These are phyloP conservation scores for Poeciliopsis paucimaculata DNA, from an alignment of 2,797 vertebrate genomes.

Conservation along the genomic window DNA sequence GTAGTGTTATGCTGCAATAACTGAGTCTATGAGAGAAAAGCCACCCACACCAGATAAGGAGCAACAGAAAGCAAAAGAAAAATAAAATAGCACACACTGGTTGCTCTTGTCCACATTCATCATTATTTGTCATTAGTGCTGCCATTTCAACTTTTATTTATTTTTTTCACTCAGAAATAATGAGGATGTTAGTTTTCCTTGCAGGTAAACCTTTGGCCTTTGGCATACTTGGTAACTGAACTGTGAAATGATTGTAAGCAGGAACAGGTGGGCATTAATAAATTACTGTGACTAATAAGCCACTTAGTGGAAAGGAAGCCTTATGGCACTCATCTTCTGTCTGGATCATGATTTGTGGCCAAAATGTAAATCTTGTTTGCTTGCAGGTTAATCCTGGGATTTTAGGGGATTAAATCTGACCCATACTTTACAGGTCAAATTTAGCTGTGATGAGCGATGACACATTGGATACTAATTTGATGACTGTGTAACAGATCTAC, in stretches of 20 bases:
- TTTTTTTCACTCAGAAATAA: background rate
- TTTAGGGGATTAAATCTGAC: slow-evolving; percentile 40
- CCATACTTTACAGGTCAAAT: slow-evolving; percentile 42
- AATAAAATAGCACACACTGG: background rate
- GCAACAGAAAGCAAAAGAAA: background rate
- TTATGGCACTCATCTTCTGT: slow-evolving; percentile 60
- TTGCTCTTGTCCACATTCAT: background rate
- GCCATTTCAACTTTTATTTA: background rate
- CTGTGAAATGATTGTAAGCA: slow-evolving; percentile 40
- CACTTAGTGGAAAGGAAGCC: slow-evolving; percentile 54
- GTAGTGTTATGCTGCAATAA: background rate
- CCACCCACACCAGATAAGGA: background rate
- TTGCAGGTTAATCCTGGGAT: slow-evolving; percentile 65
- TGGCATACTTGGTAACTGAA: slow-evolving; percentile 10
- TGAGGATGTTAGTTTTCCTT: background rate
- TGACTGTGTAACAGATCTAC: slow-evolving; percentile 1
- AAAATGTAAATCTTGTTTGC: slow-evolving; percentile 50
- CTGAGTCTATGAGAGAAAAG: background rate
- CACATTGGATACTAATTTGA: slow-evolving; percentile 48
- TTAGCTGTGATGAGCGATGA: slow-evolving; percentile 39
- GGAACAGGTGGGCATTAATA: slow-evolving; percentile 44
- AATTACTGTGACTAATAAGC: slow-evolving; percentile 58
- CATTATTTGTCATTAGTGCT: background rate
- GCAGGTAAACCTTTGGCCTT: slow-evolving; percentile 21
- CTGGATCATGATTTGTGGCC: slow-evolving; percentile 42